Evolutionary conservation across 2,113 vertebrate species (phyloP).

Genomic region (Lepisosteus oculatus): DNA sequence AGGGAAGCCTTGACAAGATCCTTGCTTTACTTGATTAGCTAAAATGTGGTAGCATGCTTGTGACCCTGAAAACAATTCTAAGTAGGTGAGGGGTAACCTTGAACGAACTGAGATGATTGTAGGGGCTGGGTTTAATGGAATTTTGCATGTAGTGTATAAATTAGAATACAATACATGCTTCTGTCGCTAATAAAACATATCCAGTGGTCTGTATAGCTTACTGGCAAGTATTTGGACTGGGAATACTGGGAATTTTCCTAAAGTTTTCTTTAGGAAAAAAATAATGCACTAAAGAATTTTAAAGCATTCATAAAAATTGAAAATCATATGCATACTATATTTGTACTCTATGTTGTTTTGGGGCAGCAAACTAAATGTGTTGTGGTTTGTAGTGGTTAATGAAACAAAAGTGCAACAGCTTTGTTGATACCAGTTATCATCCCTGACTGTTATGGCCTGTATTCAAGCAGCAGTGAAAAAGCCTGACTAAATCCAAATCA

Average conservation of each 20-base stretch:
- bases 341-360: too few species aligned
- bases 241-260: too few species aligned
- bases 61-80: constrained; percentile 29
- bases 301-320: too few species aligned
- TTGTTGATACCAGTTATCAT: constrained; percentile 37
- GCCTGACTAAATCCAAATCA: constrained; percentile 46
- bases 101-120: constrained; percentile 44
- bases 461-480: constrained; percentile 35
- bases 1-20: constrained; percentile 42
- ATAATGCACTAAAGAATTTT: too few species aligned
- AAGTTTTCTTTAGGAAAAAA: too few species aligned
- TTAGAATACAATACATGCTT: constrained; percentile 50
- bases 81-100: constrained; percentile 36
- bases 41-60: constrained; percentile 43
- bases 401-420: constrained; percentile 41
- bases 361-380: too few species aligned
- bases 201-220: too few species aligned
- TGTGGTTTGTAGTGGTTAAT: constrained; percentile 24
- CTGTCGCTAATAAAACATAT: constrained; percentile 46
- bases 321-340: too few species aligned
- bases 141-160: constrained; percentile 48
- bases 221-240: too few species aligned
- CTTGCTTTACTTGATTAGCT: constrained; percentile 37
- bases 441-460: constrained; percentile 19
- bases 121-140: constrained; percentile 30